Conservation (phyloP, 2,888 invertebrate genomes). For the Magallana nippona region DNA sequence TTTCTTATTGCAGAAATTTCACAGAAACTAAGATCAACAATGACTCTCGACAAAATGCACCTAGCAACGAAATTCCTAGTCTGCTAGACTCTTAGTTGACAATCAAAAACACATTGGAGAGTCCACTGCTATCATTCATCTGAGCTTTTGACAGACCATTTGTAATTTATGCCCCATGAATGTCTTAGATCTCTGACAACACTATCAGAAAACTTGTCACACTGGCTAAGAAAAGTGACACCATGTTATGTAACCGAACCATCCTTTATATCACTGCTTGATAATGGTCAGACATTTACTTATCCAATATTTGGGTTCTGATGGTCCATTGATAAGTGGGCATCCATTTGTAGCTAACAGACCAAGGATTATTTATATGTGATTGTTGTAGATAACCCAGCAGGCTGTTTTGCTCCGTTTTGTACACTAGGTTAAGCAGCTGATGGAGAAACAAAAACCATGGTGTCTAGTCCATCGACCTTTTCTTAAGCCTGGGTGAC, state of each 20-base stretch:
- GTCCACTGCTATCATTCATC: constrained; percentile 23
- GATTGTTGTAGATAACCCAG: constrained; percentile 23
- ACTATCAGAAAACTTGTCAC: constrained; percentile 29
- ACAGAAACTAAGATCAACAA: constrained; percentile 23
- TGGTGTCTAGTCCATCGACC: neutral
- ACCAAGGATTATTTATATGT: constrained; percentile 25
- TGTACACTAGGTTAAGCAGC: neutral
- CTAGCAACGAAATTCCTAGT: constrained; percentile 31
- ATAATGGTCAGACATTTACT: constrained; percentile 29
- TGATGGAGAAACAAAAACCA: neutral
- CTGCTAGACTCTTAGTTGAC: constrained; percentile 33
- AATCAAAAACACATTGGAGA: constrained; percentile 33
- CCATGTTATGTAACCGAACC: constrained; percentile 7
- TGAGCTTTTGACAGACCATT: constrained; percentile 27
- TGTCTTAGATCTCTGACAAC: constrained; percentile 32
- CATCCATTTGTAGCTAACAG: constrained; percentile 3
- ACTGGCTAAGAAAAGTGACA: constrained; percentile 28
- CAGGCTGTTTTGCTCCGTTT: neutral
- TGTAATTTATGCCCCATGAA: constrained; percentile 35
- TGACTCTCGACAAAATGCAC: constrained; percentile 21
- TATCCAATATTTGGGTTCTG: constrained; percentile 16
- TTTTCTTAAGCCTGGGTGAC: neutral
- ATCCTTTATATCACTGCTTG: neutral
- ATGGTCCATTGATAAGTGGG: constrained; percentile 26
- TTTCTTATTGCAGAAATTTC: constrained; percentile 27